These are phyloP conservation scores for Carabus problematicus DNA, from an alignment of 2,888 invertebrate species.

Conservation along the genomic window DNA sequence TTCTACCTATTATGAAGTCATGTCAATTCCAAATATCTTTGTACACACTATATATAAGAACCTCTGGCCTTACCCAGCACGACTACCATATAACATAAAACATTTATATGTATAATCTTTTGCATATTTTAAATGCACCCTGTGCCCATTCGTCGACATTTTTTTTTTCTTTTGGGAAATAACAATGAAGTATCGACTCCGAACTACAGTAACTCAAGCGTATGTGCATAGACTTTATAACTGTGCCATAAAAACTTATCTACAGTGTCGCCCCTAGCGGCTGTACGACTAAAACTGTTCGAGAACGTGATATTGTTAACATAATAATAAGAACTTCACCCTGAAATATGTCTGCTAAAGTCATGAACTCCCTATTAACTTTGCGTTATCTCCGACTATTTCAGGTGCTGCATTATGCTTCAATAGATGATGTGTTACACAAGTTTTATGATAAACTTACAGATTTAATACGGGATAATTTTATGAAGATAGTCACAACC, in stretches of 20 bases:
- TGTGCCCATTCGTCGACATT: background rate
- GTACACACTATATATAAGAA: too few relatives aligned
- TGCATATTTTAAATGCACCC: conserved; percentile 15
- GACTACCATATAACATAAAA: background rate
- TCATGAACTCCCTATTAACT: conserved; percentile 21
- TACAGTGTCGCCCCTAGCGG: conserved; percentile 21
- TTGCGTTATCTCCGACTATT: background rate
- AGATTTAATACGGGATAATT: too few relatives aligned
- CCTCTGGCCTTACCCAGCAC: too few relatives aligned
- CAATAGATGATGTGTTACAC: too few relatives aligned
- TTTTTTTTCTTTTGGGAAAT: conserved; percentile 1
- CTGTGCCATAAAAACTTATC: conserved; percentile 29
- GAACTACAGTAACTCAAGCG: background rate
- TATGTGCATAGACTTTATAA: conserved; percentile 12
- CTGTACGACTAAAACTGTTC: conserved; percentile 15
- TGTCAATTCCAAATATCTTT: too few relatives aligned
- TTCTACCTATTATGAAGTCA: too few relatives aligned
- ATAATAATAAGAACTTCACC: conserved; percentile 27
- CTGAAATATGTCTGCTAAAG: conserved; percentile 18
- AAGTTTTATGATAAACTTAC: too few relatives aligned
- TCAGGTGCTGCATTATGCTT: too few relatives aligned
- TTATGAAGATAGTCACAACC: too few relatives aligned
- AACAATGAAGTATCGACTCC: conserved; percentile 9
- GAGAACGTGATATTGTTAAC: conserved; percentile 35
- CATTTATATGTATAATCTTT: background rate